Percentiles rank a stretch among this genome's conserved stretches.
These are phyloP conservation scores for Pammene fasciana DNA, from an alignment of 2,888 invertebrate species.

Conservation along the genomic window DNA sequence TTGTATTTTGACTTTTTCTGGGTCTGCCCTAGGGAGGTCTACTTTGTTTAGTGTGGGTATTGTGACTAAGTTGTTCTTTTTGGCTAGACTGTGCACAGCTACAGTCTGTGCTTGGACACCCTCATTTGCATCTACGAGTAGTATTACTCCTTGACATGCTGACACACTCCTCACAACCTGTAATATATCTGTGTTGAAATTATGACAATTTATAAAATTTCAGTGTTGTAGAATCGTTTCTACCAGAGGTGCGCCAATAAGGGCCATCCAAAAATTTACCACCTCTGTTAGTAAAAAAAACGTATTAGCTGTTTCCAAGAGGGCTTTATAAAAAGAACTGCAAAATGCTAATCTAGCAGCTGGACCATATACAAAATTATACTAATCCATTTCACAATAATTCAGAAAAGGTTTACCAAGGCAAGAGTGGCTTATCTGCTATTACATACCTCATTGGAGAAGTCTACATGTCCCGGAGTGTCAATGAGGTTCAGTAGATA, in stretches of 20 bases:
- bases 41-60: conserved; percentile 98
- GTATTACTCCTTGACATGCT: conserved; percentile 97
- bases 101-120: conserved; percentile 99
- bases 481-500: conserved; percentile 98
- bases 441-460: conserved; percentile 92
- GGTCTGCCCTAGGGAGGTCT: conserved; percentile 95
- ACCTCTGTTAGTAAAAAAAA: not conserved
- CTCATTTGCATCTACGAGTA: conserved; percentile 98
- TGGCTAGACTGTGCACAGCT: conserved; percentile 97
- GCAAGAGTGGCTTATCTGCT: not conserved
- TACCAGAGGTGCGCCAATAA: too few relatives aligned
- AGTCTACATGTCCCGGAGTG: conserved; percentile 99
- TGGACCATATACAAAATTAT: too few relatives aligned
- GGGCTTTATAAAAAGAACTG: too few relatives aligned
- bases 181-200: too few relatives aligned
- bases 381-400: too few relatives aligned
- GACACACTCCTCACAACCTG: conserved; percentile 92
- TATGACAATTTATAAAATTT: too few relatives aligned
- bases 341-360: too few relatives aligned
- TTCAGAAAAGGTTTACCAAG: not conserved
- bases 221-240: too few relatives aligned
- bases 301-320: too few relatives aligned
- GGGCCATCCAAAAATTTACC: too few relatives aligned
- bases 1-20: conserved; percentile 91
- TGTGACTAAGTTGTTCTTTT: conserved; percentile 90